These are phyloP conservation scores for Aspiorhynchus laticeps DNA, from an alignment of 2,113 vertebrate genomes.

Conservation along the genomic window DNA sequence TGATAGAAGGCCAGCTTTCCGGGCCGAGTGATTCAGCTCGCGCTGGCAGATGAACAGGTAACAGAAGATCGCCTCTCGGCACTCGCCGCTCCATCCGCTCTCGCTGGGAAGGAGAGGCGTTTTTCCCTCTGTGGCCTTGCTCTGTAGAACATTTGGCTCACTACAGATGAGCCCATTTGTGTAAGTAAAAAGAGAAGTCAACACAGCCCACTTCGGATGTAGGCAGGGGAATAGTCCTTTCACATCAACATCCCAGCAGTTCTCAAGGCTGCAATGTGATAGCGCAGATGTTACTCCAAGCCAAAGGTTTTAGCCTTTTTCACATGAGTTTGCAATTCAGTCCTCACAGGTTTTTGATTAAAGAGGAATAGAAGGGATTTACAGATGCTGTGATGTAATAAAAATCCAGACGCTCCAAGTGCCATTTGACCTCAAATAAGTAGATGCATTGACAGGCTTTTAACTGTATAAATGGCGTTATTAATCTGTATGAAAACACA, in stretches of 20 bases:
- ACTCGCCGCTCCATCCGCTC: conserved; percentile 8
- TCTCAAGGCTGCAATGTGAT: conserved; percentile 15
- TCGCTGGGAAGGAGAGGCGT: conserved; percentile 1
- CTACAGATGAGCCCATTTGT: conserved; percentile 4
- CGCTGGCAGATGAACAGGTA: conserved; percentile 43
- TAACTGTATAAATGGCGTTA: background rate
- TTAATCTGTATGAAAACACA: background rate
- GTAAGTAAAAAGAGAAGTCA: conserved; percentile 16
- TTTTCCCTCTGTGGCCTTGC: conserved; percentile 16
- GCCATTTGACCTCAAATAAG: conserved; percentile 7
- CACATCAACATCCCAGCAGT: background rate
- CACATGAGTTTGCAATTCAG: background rate
- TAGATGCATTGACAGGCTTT: background rate
- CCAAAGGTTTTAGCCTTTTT: background rate
- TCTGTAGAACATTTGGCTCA: conserved; percentile 40
- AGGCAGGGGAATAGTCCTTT: background rate
- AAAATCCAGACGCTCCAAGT: background rate
- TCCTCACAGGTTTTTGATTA: background rate
- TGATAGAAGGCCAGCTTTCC: conserved; percentile 30
- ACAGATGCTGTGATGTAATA: background rate
- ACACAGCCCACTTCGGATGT: background rate
- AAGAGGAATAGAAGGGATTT: background rate
- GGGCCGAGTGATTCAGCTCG: background rate
- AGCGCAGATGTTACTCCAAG: background rate
- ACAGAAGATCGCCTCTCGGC: conserved; percentile 39